A percentile compares a stretch with the other conserved stretches of the same genome.
Evolutionary conservation across 2,797 vertebrate genomes (phyloP).

Genomic region (Scomberomorus guttatus): DNA sequence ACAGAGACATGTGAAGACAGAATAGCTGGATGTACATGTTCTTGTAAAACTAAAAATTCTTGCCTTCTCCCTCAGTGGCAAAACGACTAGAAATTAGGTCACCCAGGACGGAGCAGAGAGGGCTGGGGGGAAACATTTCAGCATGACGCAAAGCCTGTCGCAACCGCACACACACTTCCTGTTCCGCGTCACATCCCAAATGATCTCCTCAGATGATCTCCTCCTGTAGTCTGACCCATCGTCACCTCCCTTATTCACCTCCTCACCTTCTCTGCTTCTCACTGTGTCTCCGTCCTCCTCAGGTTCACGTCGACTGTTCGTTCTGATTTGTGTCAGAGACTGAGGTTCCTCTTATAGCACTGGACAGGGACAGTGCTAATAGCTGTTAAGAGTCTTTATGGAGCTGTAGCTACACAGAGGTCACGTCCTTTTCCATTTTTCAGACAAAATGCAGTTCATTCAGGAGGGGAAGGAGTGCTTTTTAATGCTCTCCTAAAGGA

Average conservation of each 20-base stretch:
- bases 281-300: not conserved
- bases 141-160: constrained; percentile 57
- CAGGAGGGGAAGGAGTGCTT: not conserved
- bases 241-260: not conserved
- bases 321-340: no score
- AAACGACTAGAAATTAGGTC: constrained; percentile 79
- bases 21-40: constrained; percentile 11
- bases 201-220: constrained; percentile 13
- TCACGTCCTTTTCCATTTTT: not conserved
- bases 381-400: constrained; percentile 1
- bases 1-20: not conserved
- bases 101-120: constrained; percentile 63
- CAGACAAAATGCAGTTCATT: not conserved
- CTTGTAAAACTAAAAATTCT: constrained; percentile 31
- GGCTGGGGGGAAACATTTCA: constrained; percentile 64
- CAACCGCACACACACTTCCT: constrained; percentile 52
- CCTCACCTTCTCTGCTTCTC: not conserved
- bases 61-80: constrained; percentile 34
- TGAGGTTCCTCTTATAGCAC: not conserved
- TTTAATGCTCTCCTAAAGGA: not conserved
- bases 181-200: constrained; percentile 28
- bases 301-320: no score
- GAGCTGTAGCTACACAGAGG: constrained; percentile 4
- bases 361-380: not conserved
- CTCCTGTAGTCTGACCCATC: not conserved